Evolutionary conservation across 2,113 vertebrate genomes (phyloP), one percentile per base, ranked within the genome.

Genomic region (Cricetomys ansorgei): DNA sequence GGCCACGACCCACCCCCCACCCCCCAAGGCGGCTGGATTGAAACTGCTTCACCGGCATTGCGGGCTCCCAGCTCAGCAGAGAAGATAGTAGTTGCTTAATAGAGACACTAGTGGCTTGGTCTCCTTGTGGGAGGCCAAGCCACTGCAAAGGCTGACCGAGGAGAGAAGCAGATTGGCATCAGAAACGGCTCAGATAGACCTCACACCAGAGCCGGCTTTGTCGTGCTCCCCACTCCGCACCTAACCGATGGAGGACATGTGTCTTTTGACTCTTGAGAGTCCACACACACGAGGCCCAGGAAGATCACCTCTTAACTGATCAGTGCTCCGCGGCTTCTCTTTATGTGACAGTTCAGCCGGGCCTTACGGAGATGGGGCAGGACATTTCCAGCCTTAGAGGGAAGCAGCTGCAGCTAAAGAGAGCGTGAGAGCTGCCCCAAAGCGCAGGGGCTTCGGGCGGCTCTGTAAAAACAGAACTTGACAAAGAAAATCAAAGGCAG

Each of bases 131-230:
- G 19, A 5, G 1, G 12, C 29, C 2, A 17, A 25, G 69, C 55
- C 73, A 53, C 27, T 6, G 50, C n/a, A n/a, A 57, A 15, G 34
- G 40, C 6, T 0, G 15, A 21, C 0, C 0, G 23, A 31, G 2
- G 13, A 3, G 7, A 1, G 48, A 27, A 50, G 8, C 37, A 0
- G 0, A 4, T 0, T 21, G 34, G 9, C 43, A 37, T 25, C 4
- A 5, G 29, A 27, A 65, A 53, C 37, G 6, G 3, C n/a, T 10
- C 25, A 55, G 40, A 12, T 0, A 2, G 0, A 3, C 31, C 59
- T 34, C 0, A 0, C 1, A 8, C 64, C 21, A 1, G 10, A 23
- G 15, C 31, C 3, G 3, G 0, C 7, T 34, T 40, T 40, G 16
- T 69, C 31, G 69, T 4, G 23, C 11, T 7, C 21, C 57, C 75